These are phyloP conservation scores for Cheumatopsyche charites DNA, from an alignment of 1,140 invertebrate genomes.

Conservation along the genomic window DNA sequence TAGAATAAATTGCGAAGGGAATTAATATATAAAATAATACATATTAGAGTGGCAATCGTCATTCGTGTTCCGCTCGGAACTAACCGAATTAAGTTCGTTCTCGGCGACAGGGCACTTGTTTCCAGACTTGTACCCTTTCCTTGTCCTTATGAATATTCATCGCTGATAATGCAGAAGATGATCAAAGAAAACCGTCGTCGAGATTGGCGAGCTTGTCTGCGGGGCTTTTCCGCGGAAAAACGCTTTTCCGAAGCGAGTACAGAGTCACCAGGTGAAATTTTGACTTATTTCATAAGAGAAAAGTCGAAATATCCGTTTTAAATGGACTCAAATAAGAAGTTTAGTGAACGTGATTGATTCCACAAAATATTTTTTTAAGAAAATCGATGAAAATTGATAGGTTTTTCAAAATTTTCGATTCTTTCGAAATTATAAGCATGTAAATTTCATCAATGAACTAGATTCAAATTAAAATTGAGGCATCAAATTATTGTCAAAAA, in stretches of 20 bases:
- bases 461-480: too few relatives aligned
- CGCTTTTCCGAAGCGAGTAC: neutral
- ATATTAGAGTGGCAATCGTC: neutral
- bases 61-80: constrained; percentile 4
- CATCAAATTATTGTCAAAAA: too few relatives aligned
- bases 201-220: neutral
- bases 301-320: too few relatives aligned
- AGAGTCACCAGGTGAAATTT: neutral
- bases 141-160: constrained; percentile 19
- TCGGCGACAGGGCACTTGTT: neutral
- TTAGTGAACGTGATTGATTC: too few relatives aligned
- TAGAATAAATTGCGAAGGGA: too few relatives aligned
- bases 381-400: too few relatives aligned
- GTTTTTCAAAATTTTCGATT: too few relatives aligned
- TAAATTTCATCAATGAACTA: too few relatives aligned
- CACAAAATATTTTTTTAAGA: too few relatives aligned
- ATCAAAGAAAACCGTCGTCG: constrained; percentile 17
- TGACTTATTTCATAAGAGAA: neutral
- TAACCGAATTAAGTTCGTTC: constrained; percentile 12
- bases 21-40: neutral
- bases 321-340: too few relatives aligned
- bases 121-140: neutral
- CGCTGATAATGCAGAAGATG: constrained; percentile 24
- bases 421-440: neutral
- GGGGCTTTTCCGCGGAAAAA: neutral